Percentiles rank a stretch among this genome's conserved stretches.
phyloP scores from a whole-genome alignment of 2,797 vertebrate species.

The Falco columbarius region DNA sequence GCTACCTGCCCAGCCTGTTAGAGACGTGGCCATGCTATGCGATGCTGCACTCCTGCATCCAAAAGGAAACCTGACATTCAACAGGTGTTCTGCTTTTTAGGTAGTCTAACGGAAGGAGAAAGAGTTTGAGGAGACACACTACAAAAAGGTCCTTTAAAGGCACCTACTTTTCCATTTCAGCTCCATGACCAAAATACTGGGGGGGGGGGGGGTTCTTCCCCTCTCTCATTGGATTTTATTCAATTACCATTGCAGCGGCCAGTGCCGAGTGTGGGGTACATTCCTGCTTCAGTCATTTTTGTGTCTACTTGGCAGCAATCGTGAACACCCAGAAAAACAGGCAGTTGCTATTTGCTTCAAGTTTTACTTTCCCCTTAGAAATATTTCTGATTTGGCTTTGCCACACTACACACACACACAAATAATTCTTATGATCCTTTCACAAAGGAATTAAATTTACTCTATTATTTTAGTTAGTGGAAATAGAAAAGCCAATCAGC shows the following conservation, averaged over 20 bases:
- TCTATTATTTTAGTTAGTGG: conserved; percentile 50
- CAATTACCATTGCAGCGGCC: not conserved
- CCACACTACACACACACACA: not conserved
- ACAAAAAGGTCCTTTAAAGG: not conserved
- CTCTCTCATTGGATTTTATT: not conserved
- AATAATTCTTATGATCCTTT: not conserved
- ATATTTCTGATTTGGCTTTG: not conserved
- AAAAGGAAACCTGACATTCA: conserved; percentile 33
- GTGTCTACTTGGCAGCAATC: not conserved
- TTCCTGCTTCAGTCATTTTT: not conserved
- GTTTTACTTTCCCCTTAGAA: not conserved
- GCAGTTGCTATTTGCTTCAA: not conserved
- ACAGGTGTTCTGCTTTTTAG: not conserved
- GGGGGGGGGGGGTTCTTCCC: not conserved
- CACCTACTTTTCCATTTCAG: not conserved
- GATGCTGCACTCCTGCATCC: not conserved
- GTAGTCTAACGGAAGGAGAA: not conserved
- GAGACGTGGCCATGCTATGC: not conserved
- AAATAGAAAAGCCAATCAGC: conserved; percentile 55
- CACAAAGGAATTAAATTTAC: conserved; percentile 19
- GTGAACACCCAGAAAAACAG: not conserved
- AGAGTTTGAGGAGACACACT: not conserved
- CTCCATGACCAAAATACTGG: not conserved
- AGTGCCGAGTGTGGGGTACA: not conserved
- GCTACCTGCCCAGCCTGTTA: not conserved